Evolutionary conservation across 2,888 invertebrate species (phyloP), one percentile per base, ranked within the genome.

Genomic region (Drosophila nr. perissopoda): DNA sequence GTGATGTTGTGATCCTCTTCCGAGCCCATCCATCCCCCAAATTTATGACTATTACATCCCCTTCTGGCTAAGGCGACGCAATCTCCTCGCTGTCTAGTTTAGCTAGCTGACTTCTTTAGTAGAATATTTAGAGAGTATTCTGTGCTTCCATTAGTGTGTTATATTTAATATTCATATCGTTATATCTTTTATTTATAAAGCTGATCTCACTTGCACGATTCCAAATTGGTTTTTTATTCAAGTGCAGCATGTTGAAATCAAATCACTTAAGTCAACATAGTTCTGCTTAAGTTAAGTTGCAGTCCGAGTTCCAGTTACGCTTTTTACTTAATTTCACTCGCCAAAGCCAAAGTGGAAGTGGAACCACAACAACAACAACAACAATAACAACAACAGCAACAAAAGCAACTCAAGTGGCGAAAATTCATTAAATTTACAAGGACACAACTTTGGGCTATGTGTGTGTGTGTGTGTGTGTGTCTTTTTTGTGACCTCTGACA

Each of bases 381-480:
- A 25, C 38, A 49, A 25, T 2, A 52, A 33, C 33, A 58, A 54
- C 48, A 27, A 21, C 6, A 34, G 27, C 25, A 57, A 42, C 21
- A 54, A 48, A 1, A 48, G 10, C 42, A 59, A 65, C 56, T 67
- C 63, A 71, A 77, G 87, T 87, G 86, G 82, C 73, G 87, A 84
- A 89, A 87, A 87, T 87, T 87, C 86, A 87, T 87, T 89, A 87
- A 89, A 78, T 89, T 89, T 82, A 80, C 86, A 87, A 89, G 86
- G 89, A 89, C 87, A 87, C 88, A 87, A 86, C 82, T 89, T 86
- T 87, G 71, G 53, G 61, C 65, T 53, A 69, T 59, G 68, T 53
- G 67, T 59, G 70, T 52, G 60, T 65, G 60, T 49, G 62, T 40
- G 58, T 54, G 70, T 61, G 40, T 51, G 51, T 49, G 57, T 45